A percentile compares a stretch with the other conserved stretches of the same genome.
These are phyloP conservation scores for Scalopus aquaticus DNA, from an alignment of 2,113 vertebrate species.

Conservation along the genomic window DNA sequence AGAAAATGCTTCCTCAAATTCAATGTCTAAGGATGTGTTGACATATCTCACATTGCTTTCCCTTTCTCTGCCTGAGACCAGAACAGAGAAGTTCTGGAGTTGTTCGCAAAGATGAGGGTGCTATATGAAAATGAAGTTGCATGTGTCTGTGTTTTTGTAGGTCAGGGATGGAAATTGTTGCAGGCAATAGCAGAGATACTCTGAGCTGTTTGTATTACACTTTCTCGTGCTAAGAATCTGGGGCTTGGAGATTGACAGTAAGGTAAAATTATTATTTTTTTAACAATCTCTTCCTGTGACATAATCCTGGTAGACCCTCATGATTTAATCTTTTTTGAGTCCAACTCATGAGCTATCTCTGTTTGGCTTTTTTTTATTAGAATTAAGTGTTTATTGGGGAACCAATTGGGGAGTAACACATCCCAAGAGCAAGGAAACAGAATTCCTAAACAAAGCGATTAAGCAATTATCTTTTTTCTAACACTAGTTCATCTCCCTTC, in stretches of 20 bases:
- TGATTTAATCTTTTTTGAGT: background rate
- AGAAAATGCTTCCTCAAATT: background rate
- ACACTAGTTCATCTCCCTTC: background rate
- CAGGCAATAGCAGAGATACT: background rate
- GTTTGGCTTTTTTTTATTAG: constrained; percentile 30
- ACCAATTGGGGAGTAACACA: background rate
- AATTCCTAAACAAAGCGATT: background rate
- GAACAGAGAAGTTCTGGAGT: background rate
- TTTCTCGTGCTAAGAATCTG: background rate
- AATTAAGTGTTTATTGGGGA: background rate
- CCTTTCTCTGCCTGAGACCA: background rate
- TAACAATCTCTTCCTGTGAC: background rate
- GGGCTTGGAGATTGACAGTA: background rate
- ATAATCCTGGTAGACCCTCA: background rate
- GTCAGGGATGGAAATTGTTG: background rate
- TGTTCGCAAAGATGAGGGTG: background rate
- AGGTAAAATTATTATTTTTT: background rate
- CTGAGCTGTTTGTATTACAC: background rate
- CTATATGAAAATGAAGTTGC: background rate
- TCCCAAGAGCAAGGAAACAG: background rate
- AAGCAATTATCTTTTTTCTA: background rate
- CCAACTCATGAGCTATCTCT: background rate
- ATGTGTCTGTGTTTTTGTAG: background rate
- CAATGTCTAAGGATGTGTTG: background rate
- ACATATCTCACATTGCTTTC: background rate